These are phyloP conservation scores for Urocyon cinereoargenteus DNA, from an alignment of 2,797 vertebrate species.

Conservation along the genomic window DNA sequence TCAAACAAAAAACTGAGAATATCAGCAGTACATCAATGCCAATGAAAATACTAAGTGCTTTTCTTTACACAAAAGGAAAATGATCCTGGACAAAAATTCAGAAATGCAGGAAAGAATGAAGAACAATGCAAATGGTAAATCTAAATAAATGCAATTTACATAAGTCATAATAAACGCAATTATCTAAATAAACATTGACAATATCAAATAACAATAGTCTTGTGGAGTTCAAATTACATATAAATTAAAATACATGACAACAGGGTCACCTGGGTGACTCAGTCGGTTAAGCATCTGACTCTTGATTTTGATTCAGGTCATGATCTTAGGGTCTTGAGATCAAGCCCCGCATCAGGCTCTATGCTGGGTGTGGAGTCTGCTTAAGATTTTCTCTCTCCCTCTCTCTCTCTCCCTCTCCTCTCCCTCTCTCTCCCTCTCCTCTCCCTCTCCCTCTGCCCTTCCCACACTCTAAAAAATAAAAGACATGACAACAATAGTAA, in stretches of 20 bases:
- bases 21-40: background rate
- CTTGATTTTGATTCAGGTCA: background rate
- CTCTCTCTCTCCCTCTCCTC: no score
- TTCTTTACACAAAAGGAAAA: conserved; percentile 2
- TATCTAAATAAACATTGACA: background rate
- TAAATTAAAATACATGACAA: background rate
- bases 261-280: background rate
- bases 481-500: background rate
- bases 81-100: background rate
- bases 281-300: background rate
- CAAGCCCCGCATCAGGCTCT: background rate
- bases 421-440: background rate
- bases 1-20: conserved; percentile 2
- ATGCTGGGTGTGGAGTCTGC: background rate
- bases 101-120: background rate
- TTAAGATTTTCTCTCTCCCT: background rate
- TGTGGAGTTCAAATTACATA: background rate
- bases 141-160: background rate
- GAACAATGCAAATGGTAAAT: background rate
- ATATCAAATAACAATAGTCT: background rate
- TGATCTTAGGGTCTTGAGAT: background rate
- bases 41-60: background rate
- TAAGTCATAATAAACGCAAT: background rate
- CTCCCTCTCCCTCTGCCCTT: background rate
- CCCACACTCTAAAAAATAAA: background rate